phyloP scores from a whole-genome alignment of 2,797 vertebrate genomes.

The Graptemys geographica region DNA sequence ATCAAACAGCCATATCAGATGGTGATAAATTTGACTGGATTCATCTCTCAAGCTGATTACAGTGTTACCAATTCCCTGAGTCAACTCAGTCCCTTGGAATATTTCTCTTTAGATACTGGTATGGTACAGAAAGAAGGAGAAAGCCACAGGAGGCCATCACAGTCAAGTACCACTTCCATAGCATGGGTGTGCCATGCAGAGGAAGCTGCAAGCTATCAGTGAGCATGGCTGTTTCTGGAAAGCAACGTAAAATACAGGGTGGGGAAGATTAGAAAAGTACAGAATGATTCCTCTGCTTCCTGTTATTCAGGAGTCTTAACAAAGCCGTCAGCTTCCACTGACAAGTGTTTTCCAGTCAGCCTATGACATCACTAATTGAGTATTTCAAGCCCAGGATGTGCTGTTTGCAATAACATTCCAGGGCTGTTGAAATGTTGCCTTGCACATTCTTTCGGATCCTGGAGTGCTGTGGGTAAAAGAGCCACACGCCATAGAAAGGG shows the following conservation, averaged over 20 bases:
- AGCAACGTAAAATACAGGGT: constrained; percentile 26
- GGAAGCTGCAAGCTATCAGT: constrained; percentile 58
- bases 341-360: constrained; percentile 54
- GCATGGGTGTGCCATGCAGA: background rate
- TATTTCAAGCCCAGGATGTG: background rate
- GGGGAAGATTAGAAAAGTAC: constrained; percentile 23
- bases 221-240: constrained; percentile 36
- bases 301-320: constrained; percentile 63
- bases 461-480: background rate
- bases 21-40: background rate
- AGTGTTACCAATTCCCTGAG: background rate
- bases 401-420: background rate
- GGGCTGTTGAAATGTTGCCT: rapidly evolving
- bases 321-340: constrained; percentile 52
- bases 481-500: background rate
- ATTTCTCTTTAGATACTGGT: background rate
- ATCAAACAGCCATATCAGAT: background rate
- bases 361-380: background rate
- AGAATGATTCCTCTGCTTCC: constrained; percentile 60
- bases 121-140: background rate
- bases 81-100: background rate
- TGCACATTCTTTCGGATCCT: background rate
- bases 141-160: background rate
- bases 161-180: background rate
- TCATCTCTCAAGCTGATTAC: background rate